A percentile compares a stretch with the other conserved stretches of the same genome.
Evolutionary conservation across 2,797 vertebrate genomes (phyloP).

Genomic region (Pogonophryne albipinna): DNA sequence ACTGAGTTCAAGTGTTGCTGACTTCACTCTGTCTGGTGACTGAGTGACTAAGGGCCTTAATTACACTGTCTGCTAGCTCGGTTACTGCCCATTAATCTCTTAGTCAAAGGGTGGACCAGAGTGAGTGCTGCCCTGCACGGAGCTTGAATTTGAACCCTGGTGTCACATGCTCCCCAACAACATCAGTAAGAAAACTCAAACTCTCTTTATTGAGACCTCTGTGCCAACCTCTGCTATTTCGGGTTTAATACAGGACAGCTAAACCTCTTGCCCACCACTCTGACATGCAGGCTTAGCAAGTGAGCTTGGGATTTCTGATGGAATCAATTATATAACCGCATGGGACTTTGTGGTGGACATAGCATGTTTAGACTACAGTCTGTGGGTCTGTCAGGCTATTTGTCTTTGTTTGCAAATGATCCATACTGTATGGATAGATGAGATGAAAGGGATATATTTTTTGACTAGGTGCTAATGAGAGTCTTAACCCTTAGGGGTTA

Average conservation of each 20-base stretch:
- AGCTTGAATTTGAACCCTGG: constrained; percentile 23
- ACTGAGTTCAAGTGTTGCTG: constrained; percentile 68
- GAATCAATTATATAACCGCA: constrained; percentile 72
- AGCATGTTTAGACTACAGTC: constrained; percentile 69
- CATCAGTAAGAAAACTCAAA: constrained; percentile 31
- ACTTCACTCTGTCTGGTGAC: constrained; percentile 81
- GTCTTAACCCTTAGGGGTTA: constrained; percentile 70
- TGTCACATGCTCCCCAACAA: constrained; percentile 22
- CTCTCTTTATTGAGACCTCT: constrained; percentile 5
- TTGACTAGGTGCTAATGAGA: constrained; percentile 79
- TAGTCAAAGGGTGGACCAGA: constrained; percentile 60
- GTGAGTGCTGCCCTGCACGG: constrained; percentile 45
- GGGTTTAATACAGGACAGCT: constrained; percentile 23
- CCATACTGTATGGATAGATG: constrained; percentile 52
- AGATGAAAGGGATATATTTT: constrained; percentile 71
- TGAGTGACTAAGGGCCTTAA: constrained; percentile 83
- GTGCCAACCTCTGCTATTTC: constrained; percentile 30
- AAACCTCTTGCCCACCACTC: constrained; percentile 19
- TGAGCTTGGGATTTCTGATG: constrained; percentile 67
- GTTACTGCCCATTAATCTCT: constrained; percentile 82
- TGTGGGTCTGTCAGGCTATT: constrained; percentile 64
- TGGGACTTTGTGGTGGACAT: constrained; percentile 65
- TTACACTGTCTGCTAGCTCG: constrained; percentile 83
- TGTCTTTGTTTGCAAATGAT: constrained; percentile 73
- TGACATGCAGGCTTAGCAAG: constrained; percentile 27